Evolutionary conservation across 2,888 invertebrate species (phyloP).

Genomic region (Trachelus iudaicus): DNA sequence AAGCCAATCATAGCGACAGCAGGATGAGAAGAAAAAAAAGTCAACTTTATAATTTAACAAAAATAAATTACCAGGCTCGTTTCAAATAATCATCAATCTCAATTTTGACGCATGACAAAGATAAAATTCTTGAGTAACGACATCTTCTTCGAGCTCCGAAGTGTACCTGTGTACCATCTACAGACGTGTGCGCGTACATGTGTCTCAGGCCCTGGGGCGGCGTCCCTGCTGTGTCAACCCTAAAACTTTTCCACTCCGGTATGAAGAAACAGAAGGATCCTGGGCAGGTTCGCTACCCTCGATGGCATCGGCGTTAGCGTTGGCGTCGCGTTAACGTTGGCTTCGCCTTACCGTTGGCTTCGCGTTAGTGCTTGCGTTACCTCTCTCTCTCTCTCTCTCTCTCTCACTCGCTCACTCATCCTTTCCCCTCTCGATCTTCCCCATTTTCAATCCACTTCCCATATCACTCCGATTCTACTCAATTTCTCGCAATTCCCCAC

Average conservation of each 20-base stretch:
- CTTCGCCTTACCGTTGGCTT: conserved; percentile 7
- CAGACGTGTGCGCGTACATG: neutral
- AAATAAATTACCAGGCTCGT: neutral
- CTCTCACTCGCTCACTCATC: conserved; percentile 17
- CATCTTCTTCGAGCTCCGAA: neutral
- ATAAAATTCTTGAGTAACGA: neutral
- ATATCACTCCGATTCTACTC: neutral
- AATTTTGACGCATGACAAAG: neutral
- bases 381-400: conserved; percentile 10
- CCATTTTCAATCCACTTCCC: conserved; percentile 5
- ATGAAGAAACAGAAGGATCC: neutral
- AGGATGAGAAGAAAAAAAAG: neutral
- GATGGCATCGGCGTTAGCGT: neutral
- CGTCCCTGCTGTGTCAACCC: conserved; percentile 20
- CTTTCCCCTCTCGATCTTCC: conserved; percentile 3
- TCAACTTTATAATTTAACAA: neutral
- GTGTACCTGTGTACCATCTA: no score
- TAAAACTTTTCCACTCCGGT: conserved; percentile 18
- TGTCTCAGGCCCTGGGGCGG: conserved; percentile 1
- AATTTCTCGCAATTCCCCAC: neutral
- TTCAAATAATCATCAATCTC: neutral
- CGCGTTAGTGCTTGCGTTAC: conserved; percentile 14
- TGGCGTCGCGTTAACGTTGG: neutral
- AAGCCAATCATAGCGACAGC: neutral
- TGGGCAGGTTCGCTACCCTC: neutral